Evolutionary conservation across 2,797 vertebrate species (phyloP).

Genomic region (Glossophaga mutica): DNA sequence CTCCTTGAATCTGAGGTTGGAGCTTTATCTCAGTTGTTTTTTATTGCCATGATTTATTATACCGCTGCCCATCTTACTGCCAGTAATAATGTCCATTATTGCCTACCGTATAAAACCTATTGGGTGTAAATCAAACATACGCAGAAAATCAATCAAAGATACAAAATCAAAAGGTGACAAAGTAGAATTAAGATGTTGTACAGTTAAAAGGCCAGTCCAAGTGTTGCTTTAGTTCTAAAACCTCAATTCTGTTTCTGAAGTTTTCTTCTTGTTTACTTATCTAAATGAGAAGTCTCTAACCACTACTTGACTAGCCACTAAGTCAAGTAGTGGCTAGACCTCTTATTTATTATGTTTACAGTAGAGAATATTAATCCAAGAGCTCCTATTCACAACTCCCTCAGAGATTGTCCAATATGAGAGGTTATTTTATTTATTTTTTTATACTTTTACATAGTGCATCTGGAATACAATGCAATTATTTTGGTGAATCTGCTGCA

Average conservation of each 20-base stretch:
- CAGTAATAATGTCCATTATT: not conserved
- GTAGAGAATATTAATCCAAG: not conserved
- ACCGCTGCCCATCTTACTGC: not conserved
- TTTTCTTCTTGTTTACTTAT: not conserved
- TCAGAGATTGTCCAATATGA: not conserved
- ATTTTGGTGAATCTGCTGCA: not conserved
- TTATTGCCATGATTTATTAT: not conserved
- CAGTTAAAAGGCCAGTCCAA: not conserved
- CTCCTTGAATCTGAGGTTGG: not conserved
- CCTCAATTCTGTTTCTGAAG: not conserved
- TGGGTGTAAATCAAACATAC: not conserved
- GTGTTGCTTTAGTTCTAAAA: not conserved
- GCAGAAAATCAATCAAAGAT: not conserved
- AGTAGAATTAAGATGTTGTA: not conserved
- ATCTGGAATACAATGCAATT: not conserved
- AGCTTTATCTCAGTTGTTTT: not conserved
- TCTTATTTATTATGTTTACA: not conserved
- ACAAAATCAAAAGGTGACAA: not conserved
- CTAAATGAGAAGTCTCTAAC: not conserved
- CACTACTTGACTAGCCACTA: too few relatives aligned
- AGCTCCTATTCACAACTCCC: not conserved
- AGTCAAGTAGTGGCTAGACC: not conserved
- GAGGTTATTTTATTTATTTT: not conserved
- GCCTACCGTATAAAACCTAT: not conserved
- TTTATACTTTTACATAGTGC: not conserved